Percentiles rank a stretch among this genome's conserved stretches.
Evolutionary conservation across 2,888 invertebrate genomes (phyloP).

Genomic region (Lasioglossum lativentre): DNA sequence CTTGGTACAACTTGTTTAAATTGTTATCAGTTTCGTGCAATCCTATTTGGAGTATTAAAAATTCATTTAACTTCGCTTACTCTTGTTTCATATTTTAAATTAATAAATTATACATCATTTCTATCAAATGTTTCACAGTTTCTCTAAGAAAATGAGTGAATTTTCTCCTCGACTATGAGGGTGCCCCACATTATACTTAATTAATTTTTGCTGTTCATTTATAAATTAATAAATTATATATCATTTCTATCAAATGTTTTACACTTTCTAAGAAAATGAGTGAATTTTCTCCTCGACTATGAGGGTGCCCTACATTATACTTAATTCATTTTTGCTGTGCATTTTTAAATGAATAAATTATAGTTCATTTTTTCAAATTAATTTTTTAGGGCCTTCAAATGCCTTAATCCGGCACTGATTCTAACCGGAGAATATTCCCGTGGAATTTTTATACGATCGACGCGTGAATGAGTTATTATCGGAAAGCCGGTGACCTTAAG

Average conservation of each 20-base stretch:
- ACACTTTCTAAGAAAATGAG: not conserved
- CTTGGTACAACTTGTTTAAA: not conserved
- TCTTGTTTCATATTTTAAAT: too few relatives aligned
- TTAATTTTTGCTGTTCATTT: too few relatives aligned
- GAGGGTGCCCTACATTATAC: not conserved
- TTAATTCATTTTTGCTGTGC: not conserved
- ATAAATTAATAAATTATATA: not conserved
- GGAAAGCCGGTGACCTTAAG: conserved; percentile 2
- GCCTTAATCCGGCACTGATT: not conserved
- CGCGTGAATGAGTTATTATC: not conserved
- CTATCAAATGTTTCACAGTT: too few relatives aligned
- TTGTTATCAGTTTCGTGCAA: too few relatives aligned
- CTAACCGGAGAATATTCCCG: not conserved
- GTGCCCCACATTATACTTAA: too few relatives aligned
- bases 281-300: not conserved
- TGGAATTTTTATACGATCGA: not conserved
- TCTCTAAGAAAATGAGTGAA: too few relatives aligned
- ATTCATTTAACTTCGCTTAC: too few relatives aligned
- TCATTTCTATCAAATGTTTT: not conserved
- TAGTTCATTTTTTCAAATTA: too few relatives aligned
- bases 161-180: too few relatives aligned
- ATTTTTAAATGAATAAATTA: not conserved
- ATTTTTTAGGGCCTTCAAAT: not conserved
- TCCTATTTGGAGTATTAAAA: too few relatives aligned
- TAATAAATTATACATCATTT: too few relatives aligned